Evolutionary conservation across 2,113 vertebrate species (phyloP), one percentile per base, ranked within the genome.

Genomic region (Phasianus colchicus): DNA sequence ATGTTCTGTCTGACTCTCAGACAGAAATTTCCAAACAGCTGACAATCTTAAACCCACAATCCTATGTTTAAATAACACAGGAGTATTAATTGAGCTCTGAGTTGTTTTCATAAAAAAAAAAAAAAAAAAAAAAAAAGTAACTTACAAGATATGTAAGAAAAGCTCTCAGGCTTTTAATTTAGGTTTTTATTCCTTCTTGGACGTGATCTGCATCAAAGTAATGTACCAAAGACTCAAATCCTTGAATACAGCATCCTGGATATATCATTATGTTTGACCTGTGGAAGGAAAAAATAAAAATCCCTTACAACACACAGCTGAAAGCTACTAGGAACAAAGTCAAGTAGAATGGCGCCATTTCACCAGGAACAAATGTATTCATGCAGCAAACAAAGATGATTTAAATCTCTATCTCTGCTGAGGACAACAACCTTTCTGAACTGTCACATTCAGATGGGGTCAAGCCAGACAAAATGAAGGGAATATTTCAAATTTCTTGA

Each of bases 1-100:
- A 74, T 47, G 66, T 38, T 38, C 38, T 38, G 38, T 38, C 38
- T 38, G 63, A 82, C 86, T 83, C 83, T 86, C 65, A 90, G 94
- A 65, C 9, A 89, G 42, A 70, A 88, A 86, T 97, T 96, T 94
- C 86, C 83, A 95, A 96, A 82, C 75, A 95, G 63, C 76, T 95
- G 93, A 84, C 93, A 83, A 94, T 96, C 65, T 47, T 93, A 63
- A 91, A 96, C 43, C 55, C 61, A n/a, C 74, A 86, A 83, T 10
- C 11, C 34, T 29, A 3, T 57, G 12, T 92, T 95, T 83, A 95
- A 90, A 52, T 34, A 48, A 83, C 70, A 45, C 58, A 83, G 34
- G 11, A 58, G 20, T 25, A 30, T 27, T 89, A 67, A 90, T 64
- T 75, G 72, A 65, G 18, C 42, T 86, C 94, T 86, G 24, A 90